Conservation (phyloP, 1,140 invertebrate species). For the Pogonomyrmex barbatus region DNA sequence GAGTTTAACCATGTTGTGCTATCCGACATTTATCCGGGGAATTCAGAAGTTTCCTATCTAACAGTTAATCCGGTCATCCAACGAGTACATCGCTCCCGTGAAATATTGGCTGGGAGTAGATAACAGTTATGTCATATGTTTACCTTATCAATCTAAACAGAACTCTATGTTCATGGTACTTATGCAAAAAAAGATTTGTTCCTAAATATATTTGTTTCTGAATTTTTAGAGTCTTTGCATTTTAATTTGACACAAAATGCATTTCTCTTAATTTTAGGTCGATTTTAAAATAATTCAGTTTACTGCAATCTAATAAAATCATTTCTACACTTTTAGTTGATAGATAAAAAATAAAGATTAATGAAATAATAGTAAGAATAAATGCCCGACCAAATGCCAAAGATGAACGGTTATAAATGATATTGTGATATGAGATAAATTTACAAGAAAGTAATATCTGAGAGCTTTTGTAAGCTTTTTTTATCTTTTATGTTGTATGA, state of each 20-base stretch:
- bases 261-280: not conserved
- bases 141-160: slow-evolving; percentile 16
- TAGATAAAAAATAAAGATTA: not conserved
- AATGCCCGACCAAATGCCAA: not conserved
- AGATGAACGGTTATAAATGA: not conserved
- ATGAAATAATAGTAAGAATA: not conserved
- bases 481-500: not conserved
- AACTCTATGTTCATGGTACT: slow-evolving; percentile 35
- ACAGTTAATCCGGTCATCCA: slow-evolving; percentile 38
- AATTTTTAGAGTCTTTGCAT: slow-evolving; percentile 11
- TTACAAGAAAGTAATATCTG: not conserved
- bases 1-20: slow-evolving; percentile 15
- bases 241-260: slow-evolving; percentile 3
- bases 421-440: not conserved
- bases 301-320: slow-evolving; percentile 1
- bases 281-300: not conserved
- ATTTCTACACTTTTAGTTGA: not conserved
- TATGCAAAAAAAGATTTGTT: not conserved
- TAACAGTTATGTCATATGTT: slow-evolving; percentile 39
- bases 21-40: slow-evolving; percentile 46
- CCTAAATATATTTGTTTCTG: not conserved
- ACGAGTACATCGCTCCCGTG: slow-evolving; percentile 22
- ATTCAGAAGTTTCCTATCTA: slow-evolving; percentile 49
- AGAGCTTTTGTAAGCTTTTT: not conserved
- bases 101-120: slow-evolving; percentile 35